Evolutionary conservation across 1,140 invertebrate genomes (phyloP).

Genomic region (Ceratina japonica): DNA sequence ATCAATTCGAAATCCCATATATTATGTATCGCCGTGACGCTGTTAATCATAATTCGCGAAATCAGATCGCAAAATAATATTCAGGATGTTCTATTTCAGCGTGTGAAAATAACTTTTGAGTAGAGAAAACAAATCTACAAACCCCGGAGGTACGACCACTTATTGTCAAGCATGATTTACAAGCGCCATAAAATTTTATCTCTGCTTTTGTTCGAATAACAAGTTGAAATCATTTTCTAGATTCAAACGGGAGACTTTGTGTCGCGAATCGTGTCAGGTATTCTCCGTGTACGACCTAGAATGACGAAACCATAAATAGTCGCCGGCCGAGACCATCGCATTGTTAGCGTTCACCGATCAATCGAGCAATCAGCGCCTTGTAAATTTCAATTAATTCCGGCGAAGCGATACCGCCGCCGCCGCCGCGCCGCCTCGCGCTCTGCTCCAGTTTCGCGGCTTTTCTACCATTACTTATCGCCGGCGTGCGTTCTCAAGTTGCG

Average conservation of each 20-base stretch:
- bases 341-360: slow-evolving; percentile 36
- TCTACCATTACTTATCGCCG: slow-evolving; percentile 38
- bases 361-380: slow-evolving; percentile 24
- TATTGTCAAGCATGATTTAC: too few species aligned
- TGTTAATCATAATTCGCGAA: too few species aligned
- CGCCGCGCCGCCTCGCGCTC: neutral
- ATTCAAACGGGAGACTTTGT: too few species aligned
- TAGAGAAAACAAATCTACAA: too few species aligned
- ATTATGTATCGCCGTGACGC: neutral
- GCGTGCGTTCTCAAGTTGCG: slow-evolving; percentile 40
- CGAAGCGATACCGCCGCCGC: slow-evolving; percentile 42
- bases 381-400: slow-evolving; percentile 58
- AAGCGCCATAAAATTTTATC: too few species aligned
- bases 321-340: neutral
- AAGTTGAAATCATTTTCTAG: too few species aligned
- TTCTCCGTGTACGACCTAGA: neutral
- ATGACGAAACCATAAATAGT: slow-evolving; percentile 30
- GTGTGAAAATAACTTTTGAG: too few species aligned
- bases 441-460: slow-evolving; percentile 51
- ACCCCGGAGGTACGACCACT: too few species aligned
- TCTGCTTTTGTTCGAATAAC: too few species aligned
- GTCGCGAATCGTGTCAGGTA: neutral
- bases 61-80: too few species aligned
- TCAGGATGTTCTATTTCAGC: too few species aligned
- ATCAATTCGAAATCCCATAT: neutral